These are phyloP conservation scores for Armadillidium nasatum DNA, from an alignment of 1,140 invertebrate genomes.

Conservation along the genomic window DNA sequence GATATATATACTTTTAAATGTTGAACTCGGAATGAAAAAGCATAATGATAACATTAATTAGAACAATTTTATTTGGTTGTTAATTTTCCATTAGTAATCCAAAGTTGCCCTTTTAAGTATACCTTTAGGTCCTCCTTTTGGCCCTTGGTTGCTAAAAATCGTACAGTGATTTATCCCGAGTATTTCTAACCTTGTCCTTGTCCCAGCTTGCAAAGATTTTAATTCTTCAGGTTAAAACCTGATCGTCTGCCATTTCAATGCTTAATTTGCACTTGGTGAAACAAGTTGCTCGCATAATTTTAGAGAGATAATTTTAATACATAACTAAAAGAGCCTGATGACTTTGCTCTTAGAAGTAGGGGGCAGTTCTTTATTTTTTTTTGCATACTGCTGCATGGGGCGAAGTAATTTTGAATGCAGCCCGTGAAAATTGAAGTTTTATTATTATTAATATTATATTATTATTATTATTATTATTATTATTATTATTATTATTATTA, in stretches of 20 bases:
- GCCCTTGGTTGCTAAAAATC: conserved; percentile 6
- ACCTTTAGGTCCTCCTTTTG: conserved; percentile 3
- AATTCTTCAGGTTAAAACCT: neutral
- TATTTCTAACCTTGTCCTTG: conserved; percentile 11
- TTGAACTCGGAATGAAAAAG: conserved; percentile 10
- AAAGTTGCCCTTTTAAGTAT: neutral
- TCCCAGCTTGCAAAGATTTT: neutral
- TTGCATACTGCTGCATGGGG: conserved; percentile 40
- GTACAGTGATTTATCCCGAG: neutral
- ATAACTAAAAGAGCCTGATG: conserved; percentile 31
- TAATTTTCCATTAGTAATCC: neutral
- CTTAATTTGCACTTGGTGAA: conserved; percentile 4
- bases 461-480: no score
- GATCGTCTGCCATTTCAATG: neutral
- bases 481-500: no score
- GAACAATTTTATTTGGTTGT: neutral
- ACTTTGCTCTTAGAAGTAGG: conserved; percentile 31
- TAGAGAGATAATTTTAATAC: neutral
- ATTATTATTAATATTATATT: conserved; percentile 20
- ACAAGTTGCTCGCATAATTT: neutral
- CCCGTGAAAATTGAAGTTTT: neutral
- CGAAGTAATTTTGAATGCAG: conserved; percentile 16
- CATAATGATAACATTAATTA: conserved; percentile 1
- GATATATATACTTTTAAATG: neutral
- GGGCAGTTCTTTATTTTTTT: conserved; percentile 37